Conservation (phyloP, 2,797 vertebrate genomes). For the Ptychobarbus kaznakovi region DNA sequence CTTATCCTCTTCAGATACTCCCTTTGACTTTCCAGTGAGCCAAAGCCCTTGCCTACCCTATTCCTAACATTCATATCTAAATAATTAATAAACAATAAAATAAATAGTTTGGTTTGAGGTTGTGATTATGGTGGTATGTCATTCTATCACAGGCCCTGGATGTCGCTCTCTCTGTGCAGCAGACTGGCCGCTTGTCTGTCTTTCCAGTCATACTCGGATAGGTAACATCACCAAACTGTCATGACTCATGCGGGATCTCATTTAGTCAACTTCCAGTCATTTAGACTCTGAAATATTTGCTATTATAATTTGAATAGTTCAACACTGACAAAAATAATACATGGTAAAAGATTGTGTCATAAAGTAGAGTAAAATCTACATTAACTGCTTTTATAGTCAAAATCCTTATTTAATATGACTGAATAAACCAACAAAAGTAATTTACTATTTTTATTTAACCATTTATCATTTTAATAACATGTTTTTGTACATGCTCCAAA, state of each 20-base stretch:
- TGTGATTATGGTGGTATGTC: slow-evolving; percentile 38
- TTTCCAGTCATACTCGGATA: slow-evolving; percentile 40
- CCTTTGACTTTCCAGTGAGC: slow-evolving; percentile 25
- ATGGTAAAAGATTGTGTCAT: neutral
- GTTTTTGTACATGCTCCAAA: neutral
- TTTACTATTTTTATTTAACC: neutral
- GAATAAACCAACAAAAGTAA: neutral
- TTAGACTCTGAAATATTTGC: neutral
- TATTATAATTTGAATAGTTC: neutral
- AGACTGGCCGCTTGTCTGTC: slow-evolving; percentile 47
- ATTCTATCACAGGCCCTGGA: slow-evolving; percentile 42
- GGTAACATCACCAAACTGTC: slow-evolving; percentile 37
- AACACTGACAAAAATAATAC: neutral
- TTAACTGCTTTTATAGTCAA: neutral
- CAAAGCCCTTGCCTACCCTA: neutral
- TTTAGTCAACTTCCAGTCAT: neutral
- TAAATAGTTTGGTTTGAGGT: neutral
- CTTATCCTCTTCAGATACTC: slow-evolving; percentile 7
- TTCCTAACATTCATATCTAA: neutral
- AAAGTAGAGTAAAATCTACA: neutral
- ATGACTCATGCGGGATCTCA: neutral
- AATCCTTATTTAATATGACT: neutral
- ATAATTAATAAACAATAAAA: neutral
- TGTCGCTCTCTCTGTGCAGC: slow-evolving; percentile 44
- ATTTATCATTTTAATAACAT: neutral